Evolutionary conservation across 1,140 invertebrate species (phyloP), one percentile per base, ranked within the genome.

Genomic region (Scaptodrosophila lebanonensis): DNA sequence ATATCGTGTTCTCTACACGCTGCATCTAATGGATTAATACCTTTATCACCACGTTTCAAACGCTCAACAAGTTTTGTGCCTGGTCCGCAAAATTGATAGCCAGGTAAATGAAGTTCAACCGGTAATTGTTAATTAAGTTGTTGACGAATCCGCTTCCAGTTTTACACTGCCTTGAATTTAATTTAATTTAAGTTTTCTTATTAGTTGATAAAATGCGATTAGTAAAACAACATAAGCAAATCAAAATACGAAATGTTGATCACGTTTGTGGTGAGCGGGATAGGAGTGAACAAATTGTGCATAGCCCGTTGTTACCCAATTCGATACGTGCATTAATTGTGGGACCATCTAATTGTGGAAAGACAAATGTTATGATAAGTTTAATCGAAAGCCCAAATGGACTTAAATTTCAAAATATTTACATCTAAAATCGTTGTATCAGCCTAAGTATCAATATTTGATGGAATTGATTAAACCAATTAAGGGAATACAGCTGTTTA

Each of bases 71-170:
- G 51, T 62, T 87, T 88, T 11, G 87, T 89, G 16, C 86, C 86
- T 11, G 87, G 86, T 4, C 77, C 79, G n/a, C n/a, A 89, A 54
- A 73, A 88, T 25, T 85, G 64, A 84, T 87, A 89, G 15, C 84
- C 84, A 3, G 87, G 87, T 20, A 88, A 45, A 69, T 89, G 84
- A 33, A 88, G 27, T 77, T 89, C 88, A 22, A 87, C 44, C 4
- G 87, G 87, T 33, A 88, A 48, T 18, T 83, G 67, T 88, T 84
- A 8, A 88, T 88, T 7, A 83, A 13, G 33, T 32, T 69, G 57
- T 88, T 87, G 11, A 86, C 4, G 3, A 86, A 4, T 16, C 69
- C 77, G 30, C 30, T 22, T n/a, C 58, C 44, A 27, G 15, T 62
- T 42, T 42, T 36, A 42, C 38, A n/a, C 0, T 11, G 33, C 20